These are phyloP conservation scores for Hydrocynus forskahlii DNA, from an alignment of 2,797 vertebrate genomes.

Conservation along the genomic window DNA sequence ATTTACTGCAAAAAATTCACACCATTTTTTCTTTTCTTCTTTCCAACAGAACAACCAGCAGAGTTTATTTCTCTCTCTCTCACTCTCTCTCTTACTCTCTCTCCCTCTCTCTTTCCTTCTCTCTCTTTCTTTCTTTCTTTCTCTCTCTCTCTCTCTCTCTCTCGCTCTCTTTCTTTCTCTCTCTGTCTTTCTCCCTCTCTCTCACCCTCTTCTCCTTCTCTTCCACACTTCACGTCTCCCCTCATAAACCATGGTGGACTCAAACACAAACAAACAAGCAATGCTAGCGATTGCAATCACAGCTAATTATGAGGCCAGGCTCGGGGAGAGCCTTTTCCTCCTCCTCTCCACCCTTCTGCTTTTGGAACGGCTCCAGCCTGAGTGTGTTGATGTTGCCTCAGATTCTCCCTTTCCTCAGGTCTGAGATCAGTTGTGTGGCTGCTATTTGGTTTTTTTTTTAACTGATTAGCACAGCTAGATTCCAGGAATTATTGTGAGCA, in stretches of 20 bases:
- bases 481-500: background rate
- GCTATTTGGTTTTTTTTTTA: background rate
- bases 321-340: constrained; percentile 18
- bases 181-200: constrained; percentile 13
- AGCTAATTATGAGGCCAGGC: constrained; percentile 57
- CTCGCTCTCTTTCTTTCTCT: constrained; percentile 17
- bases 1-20: too few relatives aligned
- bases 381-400: background rate
- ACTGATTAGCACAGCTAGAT: background rate
- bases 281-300: constrained; percentile 54
- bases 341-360: constrained; percentile 22
- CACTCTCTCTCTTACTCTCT: background rate
- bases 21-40: too few relatives aligned
- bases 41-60: too few relatives aligned
- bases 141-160: background rate
- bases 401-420: background rate
- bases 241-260: constrained; percentile 52
- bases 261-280: constrained; percentile 62
- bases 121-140: background rate
- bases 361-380: constrained; percentile 20
- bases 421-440: constrained; percentile 2
- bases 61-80: background rate
- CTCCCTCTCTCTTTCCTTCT: background rate
- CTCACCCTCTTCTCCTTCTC: constrained; percentile 1
- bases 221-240: constrained; percentile 53